Evolutionary conservation across 1,140 invertebrate genomes (phyloP).

Genomic region (Wiebesia pumilae): DNA sequence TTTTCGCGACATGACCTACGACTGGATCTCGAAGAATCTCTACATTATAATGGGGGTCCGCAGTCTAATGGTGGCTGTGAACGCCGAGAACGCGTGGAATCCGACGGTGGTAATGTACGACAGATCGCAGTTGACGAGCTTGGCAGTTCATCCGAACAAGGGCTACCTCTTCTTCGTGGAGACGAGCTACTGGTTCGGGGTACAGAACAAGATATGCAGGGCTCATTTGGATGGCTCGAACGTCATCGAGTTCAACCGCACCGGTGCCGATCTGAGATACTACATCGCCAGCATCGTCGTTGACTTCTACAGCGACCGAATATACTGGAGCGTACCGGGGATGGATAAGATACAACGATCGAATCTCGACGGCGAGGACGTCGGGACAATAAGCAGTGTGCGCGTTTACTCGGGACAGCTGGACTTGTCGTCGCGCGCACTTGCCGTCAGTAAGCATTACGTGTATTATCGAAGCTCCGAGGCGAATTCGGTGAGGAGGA

Average conservation of each 20-base stretch:
- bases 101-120: slow-evolving; percentile 42
- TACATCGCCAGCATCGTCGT: slow-evolving; percentile 43
- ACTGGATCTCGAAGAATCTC: slow-evolving; percentile 48
- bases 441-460: slow-evolving; percentile 43
- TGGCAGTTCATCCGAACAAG: slow-evolving; percentile 42
- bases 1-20: slow-evolving; percentile 46
- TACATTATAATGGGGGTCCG: slow-evolving; percentile 48
- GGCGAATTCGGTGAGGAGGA: slow-evolving; percentile 2
- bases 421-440: slow-evolving; percentile 16
- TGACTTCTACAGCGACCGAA: slow-evolving; percentile 26
- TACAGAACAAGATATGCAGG: slow-evolving; percentile 39
- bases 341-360: slow-evolving; percentile 38
- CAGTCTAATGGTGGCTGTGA: slow-evolving; percentile 41
- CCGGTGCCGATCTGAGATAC: slow-evolving; percentile 2
- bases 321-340: slow-evolving; percentile 47
- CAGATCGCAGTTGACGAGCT: slow-evolving; percentile 35
- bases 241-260: slow-evolving; percentile 17
- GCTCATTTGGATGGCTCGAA: slow-evolving; percentile 41
- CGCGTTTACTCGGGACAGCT: slow-evolving; percentile 43
- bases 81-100: slow-evolving; percentile 34
- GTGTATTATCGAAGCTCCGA: slow-evolving; percentile 35
- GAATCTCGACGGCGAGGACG: slow-evolving; percentile 34
- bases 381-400: slow-evolving; percentile 28
- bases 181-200: slow-evolving; percentile 41
- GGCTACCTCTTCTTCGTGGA: slow-evolving; percentile 51